Evolutionary conservation across 2,113 vertebrate genomes (phyloP).

Genomic region (Tachysurus vachellii): DNA sequence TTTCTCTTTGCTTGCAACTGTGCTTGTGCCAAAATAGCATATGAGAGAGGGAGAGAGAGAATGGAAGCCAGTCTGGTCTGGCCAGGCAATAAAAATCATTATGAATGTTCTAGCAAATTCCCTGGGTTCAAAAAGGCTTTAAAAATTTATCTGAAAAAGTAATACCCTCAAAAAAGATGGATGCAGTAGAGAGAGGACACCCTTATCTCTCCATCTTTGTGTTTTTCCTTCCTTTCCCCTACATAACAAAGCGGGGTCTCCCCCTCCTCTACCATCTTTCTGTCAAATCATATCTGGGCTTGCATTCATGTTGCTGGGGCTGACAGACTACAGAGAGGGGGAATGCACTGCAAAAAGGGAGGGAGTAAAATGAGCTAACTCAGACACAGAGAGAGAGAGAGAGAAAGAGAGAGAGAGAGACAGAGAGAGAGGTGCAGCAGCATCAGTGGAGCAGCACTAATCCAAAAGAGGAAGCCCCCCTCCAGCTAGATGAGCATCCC

Average conservation of each 20-base stretch:
- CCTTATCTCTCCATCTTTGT: constrained; percentile 54
- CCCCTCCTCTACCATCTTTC: constrained; percentile 74
- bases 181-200: constrained; percentile 38
- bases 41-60: not conserved
- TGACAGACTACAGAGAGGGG: constrained; percentile 60
- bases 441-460: constrained; percentile 69
- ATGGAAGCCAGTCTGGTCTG: not conserved
- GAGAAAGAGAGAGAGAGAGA: constrained; percentile 35
- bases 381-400: constrained; percentile 23
- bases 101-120: not conserved
- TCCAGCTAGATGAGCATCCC: constrained; percentile 74
- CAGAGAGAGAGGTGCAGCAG: constrained; percentile 52
- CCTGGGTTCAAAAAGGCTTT: not conserved
- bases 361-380: constrained; percentile 34
- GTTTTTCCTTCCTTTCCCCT: constrained; percentile 34
- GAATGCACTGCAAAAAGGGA: constrained; percentile 31
- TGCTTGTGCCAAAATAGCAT: constrained; percentile 61
- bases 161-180: not conserved
- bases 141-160: not conserved
- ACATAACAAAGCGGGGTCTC: constrained; percentile 73
- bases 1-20: constrained; percentile 20
- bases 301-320: constrained; percentile 69
- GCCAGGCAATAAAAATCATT: not conserved
- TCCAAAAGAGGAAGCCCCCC: constrained; percentile 77
- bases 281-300: constrained; percentile 72